These are phyloP conservation scores for Miltochrista miniata DNA, from an alignment of 2,888 invertebrate genomes.

Conservation along the genomic window DNA sequence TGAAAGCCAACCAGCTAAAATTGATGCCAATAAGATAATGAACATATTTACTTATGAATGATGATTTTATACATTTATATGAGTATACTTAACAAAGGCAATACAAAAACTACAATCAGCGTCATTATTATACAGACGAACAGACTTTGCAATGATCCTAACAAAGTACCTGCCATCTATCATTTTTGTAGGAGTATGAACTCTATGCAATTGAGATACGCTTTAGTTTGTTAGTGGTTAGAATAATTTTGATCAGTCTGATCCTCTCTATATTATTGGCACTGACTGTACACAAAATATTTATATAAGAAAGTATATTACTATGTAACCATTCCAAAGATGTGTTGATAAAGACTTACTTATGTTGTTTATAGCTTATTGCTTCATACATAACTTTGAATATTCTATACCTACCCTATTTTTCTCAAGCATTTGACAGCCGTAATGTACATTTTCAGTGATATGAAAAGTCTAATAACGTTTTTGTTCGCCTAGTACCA, in stretches of 20 bases:
- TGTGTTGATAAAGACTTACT: constrained; percentile 55
- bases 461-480: no score
- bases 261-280: no score
- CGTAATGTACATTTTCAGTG: no score
- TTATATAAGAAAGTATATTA: constrained; percentile 32
- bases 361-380: constrained; percentile 26
- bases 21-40: constrained; percentile 57
- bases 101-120: constrained; percentile 9
- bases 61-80: constrained; percentile 35
- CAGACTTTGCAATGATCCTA: no score
- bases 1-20: constrained; percentile 53
- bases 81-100: constrained; percentile 31
- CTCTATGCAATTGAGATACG: no score
- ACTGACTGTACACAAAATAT: constrained; percentile 20
- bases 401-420: background rate
- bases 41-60: constrained; percentile 24
- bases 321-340: constrained; percentile 75
- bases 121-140: no score
- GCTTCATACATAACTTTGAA: background rate
- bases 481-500: no score
- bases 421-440: no score
- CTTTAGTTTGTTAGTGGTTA: no score
- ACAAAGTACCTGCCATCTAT: no score
- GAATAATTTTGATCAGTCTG: no score
- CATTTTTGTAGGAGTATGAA: no score